Conservation (phyloP, 2,888 invertebrate genomes). For the Ligdia adustata region DNA sequence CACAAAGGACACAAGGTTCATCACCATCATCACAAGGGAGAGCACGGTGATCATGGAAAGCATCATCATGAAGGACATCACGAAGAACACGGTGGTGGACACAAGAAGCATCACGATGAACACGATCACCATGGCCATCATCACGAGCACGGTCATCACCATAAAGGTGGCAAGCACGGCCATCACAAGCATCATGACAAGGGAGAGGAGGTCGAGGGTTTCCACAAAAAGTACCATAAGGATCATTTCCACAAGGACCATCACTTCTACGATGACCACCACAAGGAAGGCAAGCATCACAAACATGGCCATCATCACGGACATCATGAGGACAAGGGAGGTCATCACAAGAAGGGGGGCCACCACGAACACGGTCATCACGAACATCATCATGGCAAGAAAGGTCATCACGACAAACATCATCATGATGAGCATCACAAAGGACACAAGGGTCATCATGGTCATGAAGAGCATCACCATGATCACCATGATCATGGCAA, state of each 20-base stretch:
- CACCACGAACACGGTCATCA: conserved; percentile 74
- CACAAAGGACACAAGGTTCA: conserved; percentile 78
- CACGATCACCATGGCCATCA: conserved; percentile 74
- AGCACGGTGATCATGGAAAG: conserved; percentile 71
- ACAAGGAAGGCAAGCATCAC: conserved; percentile 76
- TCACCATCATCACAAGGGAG: conserved; percentile 76
- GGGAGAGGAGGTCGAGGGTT: conserved; percentile 74
- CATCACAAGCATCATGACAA: conserved; percentile 76
- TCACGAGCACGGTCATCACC: conserved; percentile 75
- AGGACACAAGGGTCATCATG: conserved; percentile 79
- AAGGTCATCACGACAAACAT: conserved; percentile 77
- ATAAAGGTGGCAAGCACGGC: conserved; percentile 75
- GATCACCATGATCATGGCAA: conserved; percentile 78
- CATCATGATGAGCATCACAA: conserved; percentile 74
- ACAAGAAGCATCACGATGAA: conserved; percentile 74
- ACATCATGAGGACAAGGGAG: conserved; percentile 71
- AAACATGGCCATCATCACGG: conserved; percentile 77
- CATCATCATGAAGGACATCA: conserved; percentile 74
- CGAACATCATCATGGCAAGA: conserved; percentile 74
- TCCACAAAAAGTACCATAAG: conserved; percentile 78
- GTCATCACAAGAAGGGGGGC: conserved; percentile 76
- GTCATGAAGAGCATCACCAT: conserved; percentile 77
- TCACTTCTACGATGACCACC: conserved; percentile 78
- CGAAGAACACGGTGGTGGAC: conserved; percentile 71
- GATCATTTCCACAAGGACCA: conserved; percentile 78